Evolutionary conservation across 2,113 vertebrate species (phyloP), one percentile per base, ranked within the genome.

Genomic region (Bombycilla garrulus): DNA sequence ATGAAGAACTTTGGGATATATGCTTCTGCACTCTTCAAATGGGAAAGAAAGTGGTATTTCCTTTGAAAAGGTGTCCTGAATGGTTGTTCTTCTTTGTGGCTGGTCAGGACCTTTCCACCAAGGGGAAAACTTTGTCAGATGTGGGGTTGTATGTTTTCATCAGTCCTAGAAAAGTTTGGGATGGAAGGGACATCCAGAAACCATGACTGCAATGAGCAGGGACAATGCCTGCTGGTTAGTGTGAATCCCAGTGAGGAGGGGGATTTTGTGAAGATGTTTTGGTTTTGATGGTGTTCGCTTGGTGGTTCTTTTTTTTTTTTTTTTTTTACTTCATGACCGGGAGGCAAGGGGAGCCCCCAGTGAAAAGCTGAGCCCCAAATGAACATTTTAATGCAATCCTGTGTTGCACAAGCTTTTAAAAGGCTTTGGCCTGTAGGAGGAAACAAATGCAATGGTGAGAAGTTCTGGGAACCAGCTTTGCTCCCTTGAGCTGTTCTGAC

Each of bases 91-190:
- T 3, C 16, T 50, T 40, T 36, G 48, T 17, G 42, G 44, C 54
- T 31, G 28, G 2, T 9, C 19, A 4, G 26, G 57, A 28, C n/a
- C 24, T 60, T 60, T 19, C 40, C 29, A 51, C 8, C 9, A 11
- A 26, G 0, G 2, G 7, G 9, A 14, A 51, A n/a, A 2, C 19
- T 82, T n/a, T 6, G 25, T 38, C 40, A 56, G 28, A 4, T 26
- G 12, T 5, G 35, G 36, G 2, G 2, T 8, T 3, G 28, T 5
- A 5, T 7, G 8, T 31, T 62, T 88, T 7, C 33, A 66, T 17
- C 29, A 51, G 45, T 73, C 33, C 38, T 9, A 0, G 15, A 21
- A 66, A 51, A 45, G 53, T 66, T 38, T 73, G 44, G 8, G 77
- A 33, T 28, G 45, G 58, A 45, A 58, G 44, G 23, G 23, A 21